Evolutionary conservation across 1,140 invertebrate species (phyloP).

Genomic region (Bathynomus jamesi): DNA sequence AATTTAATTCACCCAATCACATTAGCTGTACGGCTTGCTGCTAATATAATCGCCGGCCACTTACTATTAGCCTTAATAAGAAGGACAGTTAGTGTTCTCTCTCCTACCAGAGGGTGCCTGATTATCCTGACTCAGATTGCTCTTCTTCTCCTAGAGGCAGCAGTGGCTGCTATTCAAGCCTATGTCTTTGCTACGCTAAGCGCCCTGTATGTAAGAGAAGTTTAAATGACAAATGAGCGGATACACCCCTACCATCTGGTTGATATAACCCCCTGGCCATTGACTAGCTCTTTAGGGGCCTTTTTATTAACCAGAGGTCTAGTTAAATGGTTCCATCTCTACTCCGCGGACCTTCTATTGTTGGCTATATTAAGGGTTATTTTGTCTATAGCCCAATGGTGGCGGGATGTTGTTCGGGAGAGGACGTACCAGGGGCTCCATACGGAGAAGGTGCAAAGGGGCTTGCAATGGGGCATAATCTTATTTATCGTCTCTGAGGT

Average conservation of each 20-base stretch:
- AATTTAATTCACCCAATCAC: slow-evolving; percentile 54
- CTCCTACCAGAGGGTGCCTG: too few relatives aligned
- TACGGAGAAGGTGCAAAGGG: slow-evolving; percentile 40
- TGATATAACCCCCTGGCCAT: slow-evolving; percentile 48
- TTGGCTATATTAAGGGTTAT: slow-evolving; percentile 45
- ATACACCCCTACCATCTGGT: slow-evolving; percentile 38
- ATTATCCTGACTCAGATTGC: too few relatives aligned
- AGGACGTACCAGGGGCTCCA: slow-evolving; percentile 48
- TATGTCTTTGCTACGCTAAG: slow-evolving; percentile 51
- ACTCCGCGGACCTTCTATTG: slow-evolving; percentile 44
- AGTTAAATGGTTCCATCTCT: slow-evolving; percentile 49
- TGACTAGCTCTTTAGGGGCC: slow-evolving; percentile 45
- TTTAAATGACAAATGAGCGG: slow-evolving; percentile 38
- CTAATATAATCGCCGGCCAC: slow-evolving; percentile 62
- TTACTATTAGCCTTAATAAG: slow-evolving; percentile 51
- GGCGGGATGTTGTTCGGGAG: slow-evolving; percentile 48
- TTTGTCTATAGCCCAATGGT: slow-evolving; percentile 53
- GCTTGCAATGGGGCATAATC: slow-evolving; percentile 52
- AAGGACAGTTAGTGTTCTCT: slow-evolving; percentile 31
- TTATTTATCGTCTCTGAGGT: slow-evolving; percentile 57
- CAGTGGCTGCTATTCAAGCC: slow-evolving; percentile 38
- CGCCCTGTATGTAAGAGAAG: slow-evolving; percentile 50
- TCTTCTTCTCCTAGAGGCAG: slow-evolving; percentile 36
- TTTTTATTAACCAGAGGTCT: slow-evolving; percentile 45
- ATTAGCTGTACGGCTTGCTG: slow-evolving; percentile 55